A percentile compares a stretch with the other conserved stretches of the same genome.
Evolutionary conservation across 2,888 invertebrate genomes (phyloP).

Genomic region (Volucella inanis): DNA sequence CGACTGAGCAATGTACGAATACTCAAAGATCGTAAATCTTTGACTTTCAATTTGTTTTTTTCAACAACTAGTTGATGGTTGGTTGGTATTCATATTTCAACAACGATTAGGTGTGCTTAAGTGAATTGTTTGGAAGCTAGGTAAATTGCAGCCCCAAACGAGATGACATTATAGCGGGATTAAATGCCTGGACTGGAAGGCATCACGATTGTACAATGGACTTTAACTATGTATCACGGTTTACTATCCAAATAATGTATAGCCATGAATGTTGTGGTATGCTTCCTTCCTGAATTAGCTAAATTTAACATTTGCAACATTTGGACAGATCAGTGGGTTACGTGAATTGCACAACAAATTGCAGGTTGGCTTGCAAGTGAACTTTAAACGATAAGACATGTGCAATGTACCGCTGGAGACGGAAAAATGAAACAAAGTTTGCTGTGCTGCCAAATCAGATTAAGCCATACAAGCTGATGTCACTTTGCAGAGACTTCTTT

Average conservation of each 20-base stretch:
- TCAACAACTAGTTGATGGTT: no score
- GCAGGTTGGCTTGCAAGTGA: background rate
- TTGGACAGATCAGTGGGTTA: background rate
- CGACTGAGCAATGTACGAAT: background rate
- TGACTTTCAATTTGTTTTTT: slow-evolving; percentile 42
- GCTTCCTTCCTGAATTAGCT: slow-evolving; percentile 5
- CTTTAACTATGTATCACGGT: background rate
- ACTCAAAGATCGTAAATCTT: slow-evolving; percentile 28
- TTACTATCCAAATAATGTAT: background rate
- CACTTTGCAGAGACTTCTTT: no score
- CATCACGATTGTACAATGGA: background rate
- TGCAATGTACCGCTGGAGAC: no score
- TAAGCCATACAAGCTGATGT: no score
- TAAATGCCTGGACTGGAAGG: slow-evolving; percentile 2
- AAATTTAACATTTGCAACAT: no score
- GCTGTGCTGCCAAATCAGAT: no score
- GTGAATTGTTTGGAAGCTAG: slow-evolving; percentile 15
- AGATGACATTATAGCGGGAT: slow-evolving; percentile 3
- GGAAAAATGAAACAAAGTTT: no score
- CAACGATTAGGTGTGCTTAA: slow-evolving; percentile 34
- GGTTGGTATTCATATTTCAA: slow-evolving; percentile 52
- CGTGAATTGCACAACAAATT: slow-evolving; percentile 8
- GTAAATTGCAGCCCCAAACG: background rate
- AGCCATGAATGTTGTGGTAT: background rate
- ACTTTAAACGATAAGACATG: no score